Percentiles rank a stretch among this genome's conserved stretches.
These are phyloP conservation scores for Phallusia fumigata DNA, from an alignment of 23 tunicate genomes.

Conservation along the genomic window DNA sequence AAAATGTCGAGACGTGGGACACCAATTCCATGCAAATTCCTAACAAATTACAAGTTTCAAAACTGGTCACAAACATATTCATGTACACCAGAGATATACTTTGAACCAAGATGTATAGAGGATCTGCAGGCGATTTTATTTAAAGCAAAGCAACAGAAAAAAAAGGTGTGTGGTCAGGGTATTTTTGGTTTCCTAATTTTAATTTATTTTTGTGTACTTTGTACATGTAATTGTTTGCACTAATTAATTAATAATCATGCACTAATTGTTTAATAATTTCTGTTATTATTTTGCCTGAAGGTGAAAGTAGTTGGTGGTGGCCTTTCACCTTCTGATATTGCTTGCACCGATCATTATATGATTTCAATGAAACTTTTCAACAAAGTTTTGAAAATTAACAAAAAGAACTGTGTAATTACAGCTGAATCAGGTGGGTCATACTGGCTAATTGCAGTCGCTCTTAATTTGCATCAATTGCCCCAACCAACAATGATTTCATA, in stretches of 20 bases:
- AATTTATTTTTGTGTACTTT: not conserved
- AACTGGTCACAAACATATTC: slow-evolving; percentile 25
- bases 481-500: no score
- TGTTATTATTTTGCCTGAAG: slow-evolving; percentile 3
- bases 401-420: slow-evolving; percentile 12
- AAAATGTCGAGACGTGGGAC: no score
- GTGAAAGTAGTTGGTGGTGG: slow-evolving; percentile 44
- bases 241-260: not conserved
- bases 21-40: not conserved
- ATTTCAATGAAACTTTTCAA: slow-evolving; percentile 37
- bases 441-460: no score
- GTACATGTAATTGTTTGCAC: not conserved
- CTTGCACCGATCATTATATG: slow-evolving; percentile 50
- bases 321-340: slow-evolving; percentile 50
- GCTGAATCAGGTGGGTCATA: slow-evolving; percentile 35
- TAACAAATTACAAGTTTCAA: not conserved
- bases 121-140: not conserved
- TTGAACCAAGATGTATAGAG: slow-evolving; percentile 17
- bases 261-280: not conserved
- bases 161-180: slow-evolving; percentile 5
- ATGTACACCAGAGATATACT: slow-evolving; percentile 12
- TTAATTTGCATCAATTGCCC: no score
- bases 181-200: not conserved
- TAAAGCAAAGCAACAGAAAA: not conserved
- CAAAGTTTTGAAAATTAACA: slow-evolving; percentile 22